Evolutionary conservation across 2,888 invertebrate species (phyloP), one percentile per base, ranked within the genome.

Genomic region (Bombylius discolor): DNA sequence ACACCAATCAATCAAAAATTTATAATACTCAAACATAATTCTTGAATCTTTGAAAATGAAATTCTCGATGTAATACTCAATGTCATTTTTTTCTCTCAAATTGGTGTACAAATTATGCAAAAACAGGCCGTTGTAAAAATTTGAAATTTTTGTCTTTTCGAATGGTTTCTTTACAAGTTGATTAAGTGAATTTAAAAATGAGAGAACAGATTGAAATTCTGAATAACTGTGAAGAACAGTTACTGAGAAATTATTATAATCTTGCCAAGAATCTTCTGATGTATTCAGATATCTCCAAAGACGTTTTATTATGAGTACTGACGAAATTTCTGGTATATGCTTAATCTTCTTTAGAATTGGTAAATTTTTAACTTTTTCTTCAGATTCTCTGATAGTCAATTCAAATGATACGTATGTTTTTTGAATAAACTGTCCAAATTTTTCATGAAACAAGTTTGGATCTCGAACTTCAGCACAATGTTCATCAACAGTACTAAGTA

Each of bases 111-210:
- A 71, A 73, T 89, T 89, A 64, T 89, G 89, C 2, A 86, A 68
- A 70, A 89, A 83, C 0, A 87, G 85, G 0, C 89, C 89, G 70
- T 87, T 85, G 62, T 79, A 87, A 59, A 81, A 76, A 63, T 81
- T 79, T n/a, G 79, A 79, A 65, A 84, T 77, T 45, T 76, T 72
- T 47, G 81, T 78, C 60, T 74, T 70, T 44, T 76, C 66, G 65
- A 81, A 82, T 0, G 84, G 84, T 56, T 71, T 75, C 56, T 78
- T 75, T 52, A 89, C 77, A 46, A 89, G 65, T 1, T 74, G 76
- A 72, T 89, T 89, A 11, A 90, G 60, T 0, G 67, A 66, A 46
- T 65, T 66, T 3, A 74, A 56, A 53, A 73, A 70, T 52, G 66
- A 73, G 12, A 70, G 64, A 4, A 74, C 68, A 8, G 73, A 65